Evolutionary conservation across 2,888 invertebrate genomes (phyloP).

Genomic region (Pseudococcus longispinus): DNA sequence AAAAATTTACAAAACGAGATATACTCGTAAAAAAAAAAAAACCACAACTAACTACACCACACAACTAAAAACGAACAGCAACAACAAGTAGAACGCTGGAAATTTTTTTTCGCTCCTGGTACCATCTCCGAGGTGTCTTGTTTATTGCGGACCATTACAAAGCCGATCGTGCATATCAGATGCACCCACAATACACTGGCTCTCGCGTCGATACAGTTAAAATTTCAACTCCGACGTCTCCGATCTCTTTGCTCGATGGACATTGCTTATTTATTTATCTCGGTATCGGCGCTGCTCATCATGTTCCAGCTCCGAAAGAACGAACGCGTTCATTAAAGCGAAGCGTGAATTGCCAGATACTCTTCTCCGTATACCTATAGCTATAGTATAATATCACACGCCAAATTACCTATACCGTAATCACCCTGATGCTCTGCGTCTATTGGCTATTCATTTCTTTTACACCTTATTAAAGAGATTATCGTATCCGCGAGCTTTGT

Average conservation of each 20-base stretch:
- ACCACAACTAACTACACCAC: background rate
- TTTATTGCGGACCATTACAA: conserved; percentile 32
- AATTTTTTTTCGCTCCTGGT: background rate
- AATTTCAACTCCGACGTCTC: background rate
- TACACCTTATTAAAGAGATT: conserved; percentile 34
- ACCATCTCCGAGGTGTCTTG: background rate
- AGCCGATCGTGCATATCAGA: conserved; percentile 54
- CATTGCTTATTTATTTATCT: conserved; percentile 48
- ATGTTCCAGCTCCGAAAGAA: background rate
- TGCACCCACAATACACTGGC: conserved; percentile 45
- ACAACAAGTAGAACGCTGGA: background rate
- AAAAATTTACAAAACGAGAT: conserved; percentile 28
- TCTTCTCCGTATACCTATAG: background rate
- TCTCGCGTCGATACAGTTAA: conserved; percentile 21
- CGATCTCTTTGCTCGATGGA: background rate
- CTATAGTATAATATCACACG: background rate
- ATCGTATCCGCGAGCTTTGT: background rate
- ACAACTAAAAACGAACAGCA: background rate
- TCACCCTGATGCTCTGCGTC: background rate
- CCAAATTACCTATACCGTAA: conserved; percentile 52
- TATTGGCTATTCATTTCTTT: background rate
- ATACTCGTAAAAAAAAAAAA: background rate
- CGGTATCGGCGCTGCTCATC: background rate
- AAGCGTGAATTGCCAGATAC: conserved; percentile 47
- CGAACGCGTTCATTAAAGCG: conserved; percentile 46